Base-by-base conservation (phyloP, 2,888 invertebrate genomes). In the Rhagonycha lutea region DNA sequence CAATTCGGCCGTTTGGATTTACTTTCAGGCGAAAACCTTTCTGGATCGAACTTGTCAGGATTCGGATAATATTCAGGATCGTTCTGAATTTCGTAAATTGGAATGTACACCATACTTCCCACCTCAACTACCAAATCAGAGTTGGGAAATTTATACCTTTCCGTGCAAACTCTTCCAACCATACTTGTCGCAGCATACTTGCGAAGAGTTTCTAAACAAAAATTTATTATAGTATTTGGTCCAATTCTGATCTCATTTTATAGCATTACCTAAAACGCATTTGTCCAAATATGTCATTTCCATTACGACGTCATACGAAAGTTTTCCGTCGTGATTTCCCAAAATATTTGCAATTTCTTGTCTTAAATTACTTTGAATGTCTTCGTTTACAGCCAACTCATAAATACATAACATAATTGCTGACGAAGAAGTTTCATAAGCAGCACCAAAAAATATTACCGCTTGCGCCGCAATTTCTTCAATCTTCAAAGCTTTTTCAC, bases 41-140 rank as follows among this genome's bases (percentile, higher is more conserved):
- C 91, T 0, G 92, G 92, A 69, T 90, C 89, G 78, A 92, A 93
- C 28, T 88, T 88, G 1, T 91, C 88, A 0, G 93, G 93, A 11
- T 93, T 88, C 0, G 91, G 90, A 74, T 82, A 84, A 74, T 82
- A 82, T 70, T 84, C 83, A 8, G 82, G 82, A 77, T 84, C 84
- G 65, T 80, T 78, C 8, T 84, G 84, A 14, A 85, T 77, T 8
- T 83, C 84, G 69, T 82, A 76, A 72, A 81, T 81, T 0, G 82
- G 78, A 32, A 85, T 78, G 68, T 81, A 60, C 4, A 83, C 79
- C 4, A 79, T 75, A 2, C 78, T 80, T 2, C 79, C 81, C 70
- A 82, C 81, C 72, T 83, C 81, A 18, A 85, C 32, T 1, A 70
- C 77, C 7, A 82, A 24, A 68, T 82, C 76, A 14, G 82, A 81